These are phyloP conservation scores for Pteronura brasiliensis DNA, from an alignment of 2,113 vertebrate genomes.

Conservation along the genomic window DNA sequence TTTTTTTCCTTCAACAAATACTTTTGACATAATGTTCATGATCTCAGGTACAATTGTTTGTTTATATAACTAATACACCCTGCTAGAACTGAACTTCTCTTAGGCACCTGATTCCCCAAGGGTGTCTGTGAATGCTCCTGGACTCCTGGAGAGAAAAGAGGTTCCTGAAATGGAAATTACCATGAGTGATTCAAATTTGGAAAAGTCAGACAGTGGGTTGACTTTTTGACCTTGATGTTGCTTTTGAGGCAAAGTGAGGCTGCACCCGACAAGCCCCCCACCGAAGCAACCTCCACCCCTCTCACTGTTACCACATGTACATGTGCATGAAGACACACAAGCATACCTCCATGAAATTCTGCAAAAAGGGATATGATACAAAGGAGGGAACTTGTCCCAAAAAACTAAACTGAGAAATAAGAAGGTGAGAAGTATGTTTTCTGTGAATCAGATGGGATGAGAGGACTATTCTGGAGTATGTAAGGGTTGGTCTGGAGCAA, in stretches of 20 bases:
- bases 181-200: not conserved
- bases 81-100: not conserved
- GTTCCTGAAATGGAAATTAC: not conserved
- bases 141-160: not conserved
- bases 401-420: not conserved
- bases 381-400: not conserved
- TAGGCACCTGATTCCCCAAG: not conserved
- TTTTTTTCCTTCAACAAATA: not conserved
- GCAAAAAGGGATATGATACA: not conserved
- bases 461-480: not conserved
- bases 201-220: not conserved
- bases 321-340: not conserved
- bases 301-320: too few relatives aligned
- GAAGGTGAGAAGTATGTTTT: rapidly evolving
- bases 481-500: not conserved
- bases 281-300: not conserved
- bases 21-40: not conserved
- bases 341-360: not conserved
- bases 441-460: not conserved
- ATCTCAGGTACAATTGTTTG: not conserved
- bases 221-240: not conserved
- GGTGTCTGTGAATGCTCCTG: not conserved
- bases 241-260: not conserved
- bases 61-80: not conserved
- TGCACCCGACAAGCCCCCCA: rapidly evolving